Percentiles rank a stretch among this genome's conserved stretches.
phyloP scores from a whole-genome alignment of 1,140 invertebrate genomes.

The Drosophila orosa region DNA sequence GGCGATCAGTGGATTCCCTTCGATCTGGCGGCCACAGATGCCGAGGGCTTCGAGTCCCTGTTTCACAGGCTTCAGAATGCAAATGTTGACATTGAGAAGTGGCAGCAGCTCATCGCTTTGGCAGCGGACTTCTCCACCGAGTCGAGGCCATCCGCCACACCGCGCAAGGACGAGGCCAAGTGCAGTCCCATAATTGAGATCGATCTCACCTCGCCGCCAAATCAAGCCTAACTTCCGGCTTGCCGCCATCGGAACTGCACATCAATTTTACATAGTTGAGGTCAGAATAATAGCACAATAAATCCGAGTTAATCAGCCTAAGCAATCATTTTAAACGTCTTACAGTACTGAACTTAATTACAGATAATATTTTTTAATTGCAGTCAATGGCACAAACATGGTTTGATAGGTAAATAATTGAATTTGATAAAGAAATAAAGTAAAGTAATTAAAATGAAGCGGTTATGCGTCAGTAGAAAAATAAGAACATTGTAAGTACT shows the following conservation, averaged over 20 bases:
- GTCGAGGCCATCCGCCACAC: background rate
- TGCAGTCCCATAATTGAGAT: constrained; percentile 55
- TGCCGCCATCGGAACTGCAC: background rate
- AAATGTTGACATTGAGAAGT: constrained; percentile 23
- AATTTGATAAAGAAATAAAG: background rate
- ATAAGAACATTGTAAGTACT: too few relatives aligned
- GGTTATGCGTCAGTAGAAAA: background rate
- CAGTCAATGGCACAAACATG: background rate
- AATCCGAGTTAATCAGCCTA: background rate
- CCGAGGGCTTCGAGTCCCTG: constrained; percentile 20
- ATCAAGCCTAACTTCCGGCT: constrained; percentile 17
- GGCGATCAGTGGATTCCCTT: constrained; percentile 48
- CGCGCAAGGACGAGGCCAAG: constrained; percentile 15
- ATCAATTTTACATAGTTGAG: constrained; percentile 7
- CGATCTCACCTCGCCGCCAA: constrained; percentile 60
- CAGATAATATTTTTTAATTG: background rate
- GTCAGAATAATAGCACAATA: constrained; percentile 3
- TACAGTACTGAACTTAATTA: background rate
- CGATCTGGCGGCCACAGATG: constrained; percentile 12
- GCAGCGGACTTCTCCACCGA: constrained; percentile 2
- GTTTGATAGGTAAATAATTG: background rate
- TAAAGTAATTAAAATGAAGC: background rate
- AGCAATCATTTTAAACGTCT: background rate
- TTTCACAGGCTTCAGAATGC: constrained; percentile 9
- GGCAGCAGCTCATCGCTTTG: constrained; percentile 42